Conservation (phyloP, 2,113 vertebrate species). For the Ammodytes dubius region DNA sequence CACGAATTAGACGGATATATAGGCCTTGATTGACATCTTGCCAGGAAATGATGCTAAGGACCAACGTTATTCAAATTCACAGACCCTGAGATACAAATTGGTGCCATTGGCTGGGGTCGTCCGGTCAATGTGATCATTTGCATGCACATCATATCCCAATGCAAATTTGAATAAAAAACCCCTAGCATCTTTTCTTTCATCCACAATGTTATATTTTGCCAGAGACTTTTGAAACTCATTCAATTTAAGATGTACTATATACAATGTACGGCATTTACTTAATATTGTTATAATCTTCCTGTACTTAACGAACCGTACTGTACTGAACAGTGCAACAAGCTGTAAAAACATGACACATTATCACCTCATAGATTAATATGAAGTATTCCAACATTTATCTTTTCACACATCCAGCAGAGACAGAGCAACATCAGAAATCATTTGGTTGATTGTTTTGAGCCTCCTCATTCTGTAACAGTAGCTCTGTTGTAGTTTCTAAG, state of each 20-base stretch:
- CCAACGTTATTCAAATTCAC: slow-evolving; percentile 13
- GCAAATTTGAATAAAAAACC: neutral
- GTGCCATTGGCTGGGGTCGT: neutral
- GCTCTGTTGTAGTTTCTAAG: too few species aligned
- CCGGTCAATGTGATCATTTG: neutral
- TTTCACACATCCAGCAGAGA: too few species aligned
- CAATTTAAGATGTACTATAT: neutral
- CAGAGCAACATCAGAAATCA: too few species aligned
- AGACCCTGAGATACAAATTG: neutral
- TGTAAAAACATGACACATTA: too few species aligned
- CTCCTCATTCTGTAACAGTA: too few species aligned
- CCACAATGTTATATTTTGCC: neutral
- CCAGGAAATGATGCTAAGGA: slow-evolving; percentile 2
- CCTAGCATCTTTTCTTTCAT: neutral
- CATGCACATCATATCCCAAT: neutral
- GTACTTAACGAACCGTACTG: neutral
- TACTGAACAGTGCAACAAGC: too few species aligned
- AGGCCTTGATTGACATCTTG: slow-evolving; percentile 1
- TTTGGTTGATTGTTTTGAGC: too few species aligned
- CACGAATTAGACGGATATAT: neutral
- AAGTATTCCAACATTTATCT: too few species aligned
- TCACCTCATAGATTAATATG: too few species aligned
- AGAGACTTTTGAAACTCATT: neutral
- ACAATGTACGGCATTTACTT: neutral
- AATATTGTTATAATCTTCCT: neutral